A percentile compares a stretch with the other conserved stretches of the same genome.
Conservation (phyloP, 1,140 invertebrate genomes). For the Brachionus manjavacas region DNA sequence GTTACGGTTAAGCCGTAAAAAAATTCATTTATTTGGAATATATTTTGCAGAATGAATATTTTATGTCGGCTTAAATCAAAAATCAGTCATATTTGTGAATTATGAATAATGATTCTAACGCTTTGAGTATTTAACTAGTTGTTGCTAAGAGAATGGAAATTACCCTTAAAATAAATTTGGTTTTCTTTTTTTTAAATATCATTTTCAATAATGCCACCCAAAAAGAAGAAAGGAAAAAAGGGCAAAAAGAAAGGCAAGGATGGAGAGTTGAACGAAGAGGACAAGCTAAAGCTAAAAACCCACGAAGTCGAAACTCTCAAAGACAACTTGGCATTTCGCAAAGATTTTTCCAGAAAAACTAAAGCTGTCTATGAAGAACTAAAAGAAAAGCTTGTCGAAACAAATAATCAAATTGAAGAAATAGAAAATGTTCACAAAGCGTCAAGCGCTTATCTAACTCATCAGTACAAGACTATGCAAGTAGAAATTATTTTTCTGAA, state of each 20-base stretch:
- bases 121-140: not conserved
- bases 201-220: conserved; percentile 4
- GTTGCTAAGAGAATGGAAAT: not conserved
- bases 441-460: conserved; percentile 28
- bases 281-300: conserved; percentile 28
- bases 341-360: conserved; percentile 10
- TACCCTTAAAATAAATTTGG: not conserved
- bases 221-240: conserved; percentile 29
- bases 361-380: conserved; percentile 37
- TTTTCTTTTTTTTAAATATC: not conserved
- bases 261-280: conserved; percentile 37
- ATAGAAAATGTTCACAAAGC: conserved; percentile 36
- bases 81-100: not conserved
- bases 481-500: not conserved
- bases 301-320: conserved; percentile 35
- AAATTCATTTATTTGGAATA: too few relatives aligned
- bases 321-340: conserved; percentile 22
- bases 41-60: too few relatives aligned
- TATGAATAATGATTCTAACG: not conserved
- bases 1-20: too few relatives aligned
- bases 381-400: not conserved
- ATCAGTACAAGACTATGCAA: conserved; percentile 41
- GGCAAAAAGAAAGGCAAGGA: conserved; percentile 36
- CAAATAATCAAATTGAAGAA: conserved; percentile 33
- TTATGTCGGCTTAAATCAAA: not conserved